Percentiles rank a stretch among this genome's conserved stretches.
phyloP scores from a whole-genome alignment of 2,113 vertebrate genomes.

The Recurvirostra avosetta region DNA sequence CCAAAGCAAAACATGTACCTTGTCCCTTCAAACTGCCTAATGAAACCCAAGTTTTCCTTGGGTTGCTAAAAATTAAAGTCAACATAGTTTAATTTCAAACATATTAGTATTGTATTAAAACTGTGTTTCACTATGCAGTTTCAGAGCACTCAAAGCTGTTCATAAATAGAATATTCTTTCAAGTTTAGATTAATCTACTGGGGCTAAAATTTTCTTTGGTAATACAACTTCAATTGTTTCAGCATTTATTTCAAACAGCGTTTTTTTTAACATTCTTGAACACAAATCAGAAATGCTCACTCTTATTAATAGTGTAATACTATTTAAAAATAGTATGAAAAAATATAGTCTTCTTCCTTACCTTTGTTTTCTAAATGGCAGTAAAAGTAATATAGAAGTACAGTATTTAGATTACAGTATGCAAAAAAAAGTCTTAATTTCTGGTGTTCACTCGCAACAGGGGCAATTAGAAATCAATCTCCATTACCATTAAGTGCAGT shows the following conservation, averaged over 20 bases:
- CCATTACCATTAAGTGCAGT: not conserved
- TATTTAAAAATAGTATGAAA: constrained; percentile 10
- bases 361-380: constrained; percentile 25
- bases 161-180: not conserved
- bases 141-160: not conserved
- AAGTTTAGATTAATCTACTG: not conserved
- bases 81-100: not conserved
- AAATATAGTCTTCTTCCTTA: not conserved
- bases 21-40: not conserved
- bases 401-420: not conserved
- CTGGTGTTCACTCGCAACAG: not conserved
- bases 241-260: not conserved
- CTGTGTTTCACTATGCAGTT: not conserved
- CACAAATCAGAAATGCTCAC: not conserved
- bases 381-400: not conserved
- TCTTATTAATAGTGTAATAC: constrained; percentile 4
- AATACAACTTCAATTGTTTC: not conserved
- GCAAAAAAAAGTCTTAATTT: not conserved
- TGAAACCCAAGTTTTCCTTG: not conserved
- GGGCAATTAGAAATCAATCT: not conserved
- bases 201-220: not conserved
- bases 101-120: not conserved
- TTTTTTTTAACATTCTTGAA: not conserved
- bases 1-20: not conserved
- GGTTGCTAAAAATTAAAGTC: not conserved